These are phyloP conservation scores for Scaptomyza parva DNA, from an alignment of 2,888 invertebrate species.

Conservation along the genomic window DNA sequence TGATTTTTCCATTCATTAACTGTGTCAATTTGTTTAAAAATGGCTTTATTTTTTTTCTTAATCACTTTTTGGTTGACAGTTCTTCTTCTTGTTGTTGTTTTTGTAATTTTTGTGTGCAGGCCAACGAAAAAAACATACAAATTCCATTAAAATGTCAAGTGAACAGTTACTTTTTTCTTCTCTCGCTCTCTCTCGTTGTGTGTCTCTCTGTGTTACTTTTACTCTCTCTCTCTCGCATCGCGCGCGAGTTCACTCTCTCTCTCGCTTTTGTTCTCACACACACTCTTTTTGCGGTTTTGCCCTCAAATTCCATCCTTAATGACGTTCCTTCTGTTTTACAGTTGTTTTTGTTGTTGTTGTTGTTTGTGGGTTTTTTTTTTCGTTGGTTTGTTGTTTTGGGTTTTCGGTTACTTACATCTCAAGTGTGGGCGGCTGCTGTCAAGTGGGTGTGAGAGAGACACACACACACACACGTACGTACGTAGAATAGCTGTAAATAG, in stretches of 20 bases:
- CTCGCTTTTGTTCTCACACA: background rate
- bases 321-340: constrained; percentile 13
- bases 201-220: background rate
- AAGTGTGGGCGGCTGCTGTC: constrained; percentile 29
- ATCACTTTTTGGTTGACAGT: background rate
- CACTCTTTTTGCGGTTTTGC: constrained; percentile 14
- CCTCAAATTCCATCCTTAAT: constrained; percentile 21
- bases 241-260: background rate
- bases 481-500: constrained; percentile 39
- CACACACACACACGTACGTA: constrained; percentile 1
- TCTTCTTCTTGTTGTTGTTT: background rate
- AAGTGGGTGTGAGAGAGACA: constrained; percentile 30
- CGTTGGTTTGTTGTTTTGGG: constrained; percentile 14
- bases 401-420: constrained; percentile 13
- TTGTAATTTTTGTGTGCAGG: constrained; percentile 2
- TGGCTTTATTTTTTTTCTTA: background rate
- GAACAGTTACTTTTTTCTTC: constrained; percentile 29
- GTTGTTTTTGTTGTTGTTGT: constrained; percentile 13
- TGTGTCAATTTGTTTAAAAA: constrained; percentile 19
- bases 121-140: constrained; percentile 58
- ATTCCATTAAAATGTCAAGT: constrained; percentile 72
- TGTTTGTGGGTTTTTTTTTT: background rate
- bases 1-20: background rate
- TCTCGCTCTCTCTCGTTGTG: background rate
- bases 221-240: no score